A percentile compares a stretch with the other conserved stretches of the same genome.
Conservation (phyloP, 1,140 invertebrate genomes). For the Campoletis sonorensis region DNA sequence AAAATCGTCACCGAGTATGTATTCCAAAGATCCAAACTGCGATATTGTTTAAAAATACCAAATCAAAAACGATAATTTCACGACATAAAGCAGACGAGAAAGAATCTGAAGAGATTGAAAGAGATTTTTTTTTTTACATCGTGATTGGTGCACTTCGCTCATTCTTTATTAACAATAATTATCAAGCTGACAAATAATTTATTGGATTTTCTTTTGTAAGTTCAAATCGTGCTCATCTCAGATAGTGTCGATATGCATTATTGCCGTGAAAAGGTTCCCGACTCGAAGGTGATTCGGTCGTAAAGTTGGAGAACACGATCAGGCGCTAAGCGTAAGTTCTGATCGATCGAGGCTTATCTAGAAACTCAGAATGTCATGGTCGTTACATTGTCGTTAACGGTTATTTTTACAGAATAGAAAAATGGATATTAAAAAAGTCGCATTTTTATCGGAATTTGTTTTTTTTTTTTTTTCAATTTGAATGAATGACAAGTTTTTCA, state of each 20-base stretch:
- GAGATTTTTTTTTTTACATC: not conserved
- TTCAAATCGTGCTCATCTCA: not conserved
- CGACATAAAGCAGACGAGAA: no score
- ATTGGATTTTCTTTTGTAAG: not conserved
- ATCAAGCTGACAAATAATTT: not conserved
- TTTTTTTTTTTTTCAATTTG: no score
- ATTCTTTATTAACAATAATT: not conserved
- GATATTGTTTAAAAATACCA: no score
- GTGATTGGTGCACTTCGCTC: not conserved
- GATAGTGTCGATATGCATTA: not conserved
- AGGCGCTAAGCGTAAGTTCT: not conserved
- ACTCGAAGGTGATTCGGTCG: slow-evolving; percentile 22
- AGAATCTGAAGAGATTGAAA: no score
- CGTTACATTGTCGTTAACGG: slow-evolving; percentile 29
- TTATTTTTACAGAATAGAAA: not conserved
- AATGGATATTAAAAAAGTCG: not conserved
- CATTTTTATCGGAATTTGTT: not conserved
- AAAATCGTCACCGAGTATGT: not conserved
- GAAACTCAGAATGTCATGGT: slow-evolving; percentile 37
- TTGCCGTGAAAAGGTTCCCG: slow-evolving; percentile 1
- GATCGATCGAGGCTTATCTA: slow-evolving; percentile 14
- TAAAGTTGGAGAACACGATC: slow-evolving; percentile 13
- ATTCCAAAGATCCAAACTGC: not conserved
- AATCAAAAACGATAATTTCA: no score
- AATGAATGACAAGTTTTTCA: not conserved